A percentile compares a stretch with the other conserved stretches of the same genome.
phyloP scores from a whole-genome alignment of 2,797 vertebrate species.

The Ciconia nigra region DNA sequence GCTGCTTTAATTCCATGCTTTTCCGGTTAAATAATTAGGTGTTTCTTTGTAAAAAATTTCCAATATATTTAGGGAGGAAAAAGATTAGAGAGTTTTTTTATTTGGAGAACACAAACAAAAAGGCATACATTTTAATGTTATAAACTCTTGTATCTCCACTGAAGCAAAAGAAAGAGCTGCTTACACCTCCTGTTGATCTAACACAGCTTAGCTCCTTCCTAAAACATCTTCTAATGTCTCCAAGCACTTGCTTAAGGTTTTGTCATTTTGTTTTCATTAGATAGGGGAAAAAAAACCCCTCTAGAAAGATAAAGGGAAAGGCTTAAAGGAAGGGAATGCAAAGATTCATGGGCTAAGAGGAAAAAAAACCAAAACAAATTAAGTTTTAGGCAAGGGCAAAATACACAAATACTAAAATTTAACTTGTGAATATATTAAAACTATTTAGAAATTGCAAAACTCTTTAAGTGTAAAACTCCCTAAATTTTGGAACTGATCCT shows the following conservation, averaged over 20 bases:
- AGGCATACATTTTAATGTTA: neutral
- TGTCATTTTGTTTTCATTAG: neutral
- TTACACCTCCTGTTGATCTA: neutral
- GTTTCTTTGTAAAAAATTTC: neutral
- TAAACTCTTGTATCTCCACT: neutral
- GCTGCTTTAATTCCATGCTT: neutral
- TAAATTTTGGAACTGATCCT: neutral
- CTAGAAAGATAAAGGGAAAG: neutral
- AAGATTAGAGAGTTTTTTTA: neutral
- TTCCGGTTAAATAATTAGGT: neutral
- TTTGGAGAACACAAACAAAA: neutral
- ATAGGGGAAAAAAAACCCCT: fast-evolving
- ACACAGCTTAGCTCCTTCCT: neutral
- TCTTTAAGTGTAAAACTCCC: neutral
- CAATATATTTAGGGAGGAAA: neutral
- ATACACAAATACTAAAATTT: neutral
- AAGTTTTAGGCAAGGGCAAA: neutral
- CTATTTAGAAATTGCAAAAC: neutral
- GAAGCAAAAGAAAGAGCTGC: neutral
- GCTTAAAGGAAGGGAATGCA: neutral
- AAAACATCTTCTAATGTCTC: neutral
- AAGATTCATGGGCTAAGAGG: neutral
- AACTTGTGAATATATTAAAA: neutral
- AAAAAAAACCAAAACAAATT: neutral
- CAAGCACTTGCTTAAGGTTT: neutral